phyloP scores from a whole-genome alignment of 1,140 invertebrate species.

The Zaprionus vittiger region DNA sequence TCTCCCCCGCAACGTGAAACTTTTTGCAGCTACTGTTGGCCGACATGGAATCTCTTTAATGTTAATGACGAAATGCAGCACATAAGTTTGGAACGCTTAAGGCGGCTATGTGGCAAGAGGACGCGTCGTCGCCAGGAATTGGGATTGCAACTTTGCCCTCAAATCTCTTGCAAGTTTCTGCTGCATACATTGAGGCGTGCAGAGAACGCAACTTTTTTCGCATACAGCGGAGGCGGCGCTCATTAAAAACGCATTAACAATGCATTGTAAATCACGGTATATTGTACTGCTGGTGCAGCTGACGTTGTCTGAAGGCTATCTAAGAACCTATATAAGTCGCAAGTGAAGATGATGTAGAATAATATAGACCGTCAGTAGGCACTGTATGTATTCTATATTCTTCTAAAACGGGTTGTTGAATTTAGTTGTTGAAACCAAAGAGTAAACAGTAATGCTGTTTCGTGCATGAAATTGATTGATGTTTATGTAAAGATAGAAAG shows the following conservation, averaged over 20 bases:
- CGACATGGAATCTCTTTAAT: conserved; percentile 75
- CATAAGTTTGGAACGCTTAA: conserved; percentile 71
- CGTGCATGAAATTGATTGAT: not conserved
- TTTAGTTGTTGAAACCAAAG: too few relatives aligned
- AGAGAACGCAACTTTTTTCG: conserved; percentile 8
- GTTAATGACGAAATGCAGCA: conserved; percentile 74
- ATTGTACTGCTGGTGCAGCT: conserved; percentile 56
- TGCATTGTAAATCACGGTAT: conserved; percentile 75
- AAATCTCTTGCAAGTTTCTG: conserved; percentile 67
- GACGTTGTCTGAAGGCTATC: conserved; percentile 3
- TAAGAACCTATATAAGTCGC: not conserved
- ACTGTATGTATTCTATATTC: too few relatives aligned
- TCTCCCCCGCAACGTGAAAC: conserved; percentile 35
- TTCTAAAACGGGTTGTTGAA: too few relatives aligned
- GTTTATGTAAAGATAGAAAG: not conserved
- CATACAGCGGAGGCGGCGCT: conserved; percentile 47
- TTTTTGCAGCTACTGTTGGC: conserved; percentile 23
- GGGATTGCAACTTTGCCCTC: conserved; percentile 56
- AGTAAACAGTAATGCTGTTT: too few relatives aligned
- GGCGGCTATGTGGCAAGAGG: conserved; percentile 71
- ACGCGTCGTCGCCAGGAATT: conserved; percentile 23
- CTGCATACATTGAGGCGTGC: conserved; percentile 45
- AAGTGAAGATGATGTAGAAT: not conserved
- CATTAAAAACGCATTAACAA: conserved; percentile 82
- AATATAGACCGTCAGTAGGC: too few relatives aligned